Evolutionary conservation across 1,140 invertebrate species (phyloP).

Genomic region (Zaprionus ornatus): DNA sequence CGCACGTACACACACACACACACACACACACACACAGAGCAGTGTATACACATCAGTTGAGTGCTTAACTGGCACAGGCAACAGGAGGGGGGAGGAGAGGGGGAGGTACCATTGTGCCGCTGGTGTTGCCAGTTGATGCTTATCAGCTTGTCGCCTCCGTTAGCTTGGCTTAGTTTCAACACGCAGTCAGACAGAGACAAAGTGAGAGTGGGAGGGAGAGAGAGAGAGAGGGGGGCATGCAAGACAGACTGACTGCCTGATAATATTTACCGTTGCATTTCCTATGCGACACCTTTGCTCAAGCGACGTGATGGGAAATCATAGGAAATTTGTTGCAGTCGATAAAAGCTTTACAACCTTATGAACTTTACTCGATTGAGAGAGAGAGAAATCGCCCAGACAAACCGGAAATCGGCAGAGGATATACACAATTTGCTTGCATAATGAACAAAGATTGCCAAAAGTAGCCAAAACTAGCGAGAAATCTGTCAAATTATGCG

Average conservation of each 20-base stretch:
- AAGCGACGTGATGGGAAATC: slow-evolving; percentile 1
- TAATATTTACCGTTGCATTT: slow-evolving; percentile 74
- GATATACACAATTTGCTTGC: background rate
- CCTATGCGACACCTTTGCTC: slow-evolving; percentile 33
- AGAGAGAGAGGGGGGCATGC: background rate
- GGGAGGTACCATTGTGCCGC: slow-evolving; percentile 55
- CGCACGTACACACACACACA: slow-evolving; percentile 49
- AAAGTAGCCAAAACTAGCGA: background rate
- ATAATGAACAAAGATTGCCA: background rate
- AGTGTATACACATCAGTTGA: slow-evolving; percentile 49
- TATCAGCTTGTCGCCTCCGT: slow-evolving; percentile 66
- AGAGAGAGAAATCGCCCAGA: background rate
- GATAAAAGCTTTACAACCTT: background rate
- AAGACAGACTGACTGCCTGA: slow-evolving; percentile 30
- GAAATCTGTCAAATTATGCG: slow-evolving; percentile 14
- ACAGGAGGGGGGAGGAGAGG: background rate
- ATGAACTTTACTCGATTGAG: slow-evolving; percentile 8
- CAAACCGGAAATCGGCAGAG: background rate
- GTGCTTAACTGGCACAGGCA: slow-evolving; percentile 68
- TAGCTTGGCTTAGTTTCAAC: slow-evolving; percentile 64
- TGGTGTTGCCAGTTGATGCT: slow-evolving; percentile 51
- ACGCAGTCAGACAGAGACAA: slow-evolving; percentile 51
- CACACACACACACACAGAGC: slow-evolving; percentile 21
- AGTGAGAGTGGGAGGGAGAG: background rate
- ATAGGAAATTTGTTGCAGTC: background rate